phyloP scores from a whole-genome alignment of 1,140 invertebrate genomes.

The Sogatella furcifera region DNA sequence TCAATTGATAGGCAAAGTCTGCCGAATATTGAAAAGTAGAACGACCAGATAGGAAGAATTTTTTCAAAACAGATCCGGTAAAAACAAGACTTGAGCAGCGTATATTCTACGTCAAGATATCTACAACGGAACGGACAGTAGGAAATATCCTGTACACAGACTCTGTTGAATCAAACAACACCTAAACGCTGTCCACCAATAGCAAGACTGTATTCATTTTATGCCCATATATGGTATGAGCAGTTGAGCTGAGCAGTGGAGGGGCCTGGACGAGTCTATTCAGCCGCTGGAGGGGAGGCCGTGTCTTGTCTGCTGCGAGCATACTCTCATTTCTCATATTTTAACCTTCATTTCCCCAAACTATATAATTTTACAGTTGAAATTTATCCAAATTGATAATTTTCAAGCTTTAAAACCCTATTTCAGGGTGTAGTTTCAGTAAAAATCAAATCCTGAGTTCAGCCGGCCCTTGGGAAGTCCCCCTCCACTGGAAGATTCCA shows the following conservation, averaged over 20 bases:
- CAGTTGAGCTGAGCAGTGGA: constrained; percentile 38
- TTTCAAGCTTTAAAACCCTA: not conserved
- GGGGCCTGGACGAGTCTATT: constrained; percentile 36
- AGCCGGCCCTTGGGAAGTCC: constrained; percentile 22
- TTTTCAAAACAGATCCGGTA: constrained; percentile 2
- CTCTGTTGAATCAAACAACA: constrained; percentile 16
- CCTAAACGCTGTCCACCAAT: constrained; percentile 42
- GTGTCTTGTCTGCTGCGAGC: not conserved
- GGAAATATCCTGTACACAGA: not conserved
- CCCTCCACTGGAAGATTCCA: constrained; percentile 32
- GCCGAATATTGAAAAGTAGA: too few species aligned
- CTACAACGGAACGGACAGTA: not conserved
- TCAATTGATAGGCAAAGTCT: too few species aligned
- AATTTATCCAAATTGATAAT: not conserved
- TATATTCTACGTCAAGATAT: not conserved
- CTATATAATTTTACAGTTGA: not conserved
- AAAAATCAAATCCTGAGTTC: not conserved
- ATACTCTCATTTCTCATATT: not conserved
- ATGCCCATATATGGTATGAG: constrained; percentile 69
- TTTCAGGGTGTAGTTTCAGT: not conserved
- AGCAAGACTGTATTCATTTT: constrained; percentile 45
- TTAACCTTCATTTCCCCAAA: not conserved
- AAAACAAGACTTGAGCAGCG: not conserved
- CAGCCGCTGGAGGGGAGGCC: constrained; percentile 20
- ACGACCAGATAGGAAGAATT: not conserved